Evolutionary conservation across 1,140 invertebrate genomes (phyloP), one percentile per base, ranked within the genome.

Genomic region (Drosophila mojavensis): DNA sequence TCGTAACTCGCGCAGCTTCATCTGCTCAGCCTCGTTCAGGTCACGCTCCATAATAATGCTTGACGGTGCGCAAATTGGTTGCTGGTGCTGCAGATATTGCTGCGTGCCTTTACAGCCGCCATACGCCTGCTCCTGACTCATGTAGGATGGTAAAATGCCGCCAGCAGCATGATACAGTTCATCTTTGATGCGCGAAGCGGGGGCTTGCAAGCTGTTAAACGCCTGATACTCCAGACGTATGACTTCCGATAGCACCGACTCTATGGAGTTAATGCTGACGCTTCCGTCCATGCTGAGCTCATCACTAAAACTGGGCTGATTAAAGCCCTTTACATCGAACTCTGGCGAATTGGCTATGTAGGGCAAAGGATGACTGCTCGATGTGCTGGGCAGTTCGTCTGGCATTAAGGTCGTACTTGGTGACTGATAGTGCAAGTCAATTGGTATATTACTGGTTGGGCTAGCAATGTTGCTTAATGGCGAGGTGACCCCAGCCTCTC

Each of bases 1-100:
- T 50, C 97, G 95, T 15, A 98, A 92, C 92, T 98, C 97, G 75
- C 96, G 96, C 43, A 98, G 91, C 92, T 97, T 97, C 10, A 95
- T 95, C 78, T 95, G 94, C 92, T 97, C 97, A 10, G 96, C 95
- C 91, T 97, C 96, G 91, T 97, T 97, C 3, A 97, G 93, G 90
- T 96, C 95, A 47, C 95, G 93, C 11, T 94, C 93, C 94, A 65
- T 94, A 93, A 79, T 75, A 26, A 56, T 39, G 54, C 50, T 89
- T 7, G 90, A 90, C 0, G 90, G 90, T 1, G 81, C 75, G 56
- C 78, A 83, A 28, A 80, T 84, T 9, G 79, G 81, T 20, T 82
- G 86, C 33, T 90, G 90, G 11, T 79, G 67, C 6, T 82, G 72
- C 43, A 75, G 66, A 63, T 75, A 54, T 5, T 53, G 54, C 15